Percentiles rank a stretch among this genome's conserved stretches.
Conservation (phyloP, 2,888 invertebrate genomes). For the Phoronis australis region DNA sequence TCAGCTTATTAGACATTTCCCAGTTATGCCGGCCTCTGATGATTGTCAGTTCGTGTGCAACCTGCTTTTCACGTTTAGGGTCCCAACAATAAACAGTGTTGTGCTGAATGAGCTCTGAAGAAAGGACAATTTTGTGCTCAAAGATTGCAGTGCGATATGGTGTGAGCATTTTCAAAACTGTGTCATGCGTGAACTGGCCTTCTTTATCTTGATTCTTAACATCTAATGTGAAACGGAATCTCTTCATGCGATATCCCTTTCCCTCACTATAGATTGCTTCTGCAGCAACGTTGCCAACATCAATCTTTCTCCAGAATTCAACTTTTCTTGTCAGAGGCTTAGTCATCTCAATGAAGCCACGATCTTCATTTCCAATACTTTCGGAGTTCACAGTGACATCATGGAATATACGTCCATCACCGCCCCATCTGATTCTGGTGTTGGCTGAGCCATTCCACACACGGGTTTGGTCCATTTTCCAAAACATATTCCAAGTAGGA, state of each 20-base stretch:
- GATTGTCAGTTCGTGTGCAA: slow-evolving; percentile 14
- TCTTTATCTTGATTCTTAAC: slow-evolving; percentile 15
- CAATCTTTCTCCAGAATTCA: slow-evolving; percentile 15
- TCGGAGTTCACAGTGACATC: background rate
- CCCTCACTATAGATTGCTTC: slow-evolving; percentile 37
- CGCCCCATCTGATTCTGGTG: background rate
- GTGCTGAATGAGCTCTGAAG: slow-evolving; percentile 13
- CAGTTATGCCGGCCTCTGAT: slow-evolving; percentile 4
- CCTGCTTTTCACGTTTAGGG: slow-evolving; percentile 18
- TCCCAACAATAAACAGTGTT: slow-evolving; percentile 19
- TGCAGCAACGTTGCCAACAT: slow-evolving; percentile 19
- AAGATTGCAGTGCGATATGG: slow-evolving; percentile 24
- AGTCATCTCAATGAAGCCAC: slow-evolving; percentile 17
- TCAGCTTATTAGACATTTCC: slow-evolving; percentile 11
- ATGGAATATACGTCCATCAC: background rate
- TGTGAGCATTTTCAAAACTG: slow-evolving; percentile 19
- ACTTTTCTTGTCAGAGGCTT: slow-evolving; percentile 26
- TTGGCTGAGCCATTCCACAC: too few relatives aligned
- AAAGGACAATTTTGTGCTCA: slow-evolving; percentile 18
- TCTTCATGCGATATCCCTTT: slow-evolving; percentile 21
- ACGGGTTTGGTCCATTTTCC: too few relatives aligned
- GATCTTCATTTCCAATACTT: slow-evolving; percentile 6
- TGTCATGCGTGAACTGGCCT: slow-evolving; percentile 8
- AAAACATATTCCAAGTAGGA: too few relatives aligned
- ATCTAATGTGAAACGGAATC: slow-evolving; percentile 21